Base-by-base conservation (phyloP, 1,140 invertebrate species). In the Drosophila athabasca region DNA sequence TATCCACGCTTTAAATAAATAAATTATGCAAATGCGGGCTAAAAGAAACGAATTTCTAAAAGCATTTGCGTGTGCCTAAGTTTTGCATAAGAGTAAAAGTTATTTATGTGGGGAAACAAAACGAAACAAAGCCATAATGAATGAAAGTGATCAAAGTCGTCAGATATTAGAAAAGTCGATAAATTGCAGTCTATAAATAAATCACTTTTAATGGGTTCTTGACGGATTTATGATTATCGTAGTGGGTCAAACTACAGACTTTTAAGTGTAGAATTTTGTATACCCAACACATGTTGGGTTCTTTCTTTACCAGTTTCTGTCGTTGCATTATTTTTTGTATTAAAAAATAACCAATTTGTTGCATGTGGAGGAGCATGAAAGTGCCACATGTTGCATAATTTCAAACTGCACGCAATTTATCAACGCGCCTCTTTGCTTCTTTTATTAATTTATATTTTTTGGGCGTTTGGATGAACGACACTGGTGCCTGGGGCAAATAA, bases 21-120 rank as follows among this genome's bases (percentile, higher is more conserved):
- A 61, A 61, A 67, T 57, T 76, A 75, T 76, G 57, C 49, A 58
- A 72, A 55, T 65, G 44, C 53, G 8, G 31, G 46, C 22, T 70
- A 66, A 74, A 52, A 35, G 51, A 79, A 75, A 76, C 39, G 39
- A 76, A 82, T 85, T 88, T 87, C 74, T 73, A 82, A 88, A 87
- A 64, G 51, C 5, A 79, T 83, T 83, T 61, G 58, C 79, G 83
- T 84, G 13, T 19, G 46, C 15, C 83, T 60, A 68, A 11, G 26
- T 13, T 62, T 78, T 66, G 60, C 83, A 65, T 83, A 87, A 87
- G 62, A 87, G 83, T 89, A 87, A 87, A 87, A 87, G 83, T 87
- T 88, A 87, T 87, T 82, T 81, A 85, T 80, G 73, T 68, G 54
- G 29, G 76, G 53, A 62, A 44, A 39, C 11, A 7, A 41, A 24